A percentile compares a stretch with the other conserved stretches of the same genome.
These are phyloP conservation scores for Liasis olivaceus DNA, from an alignment of 2,797 vertebrate genomes.

Conservation along the genomic window DNA sequence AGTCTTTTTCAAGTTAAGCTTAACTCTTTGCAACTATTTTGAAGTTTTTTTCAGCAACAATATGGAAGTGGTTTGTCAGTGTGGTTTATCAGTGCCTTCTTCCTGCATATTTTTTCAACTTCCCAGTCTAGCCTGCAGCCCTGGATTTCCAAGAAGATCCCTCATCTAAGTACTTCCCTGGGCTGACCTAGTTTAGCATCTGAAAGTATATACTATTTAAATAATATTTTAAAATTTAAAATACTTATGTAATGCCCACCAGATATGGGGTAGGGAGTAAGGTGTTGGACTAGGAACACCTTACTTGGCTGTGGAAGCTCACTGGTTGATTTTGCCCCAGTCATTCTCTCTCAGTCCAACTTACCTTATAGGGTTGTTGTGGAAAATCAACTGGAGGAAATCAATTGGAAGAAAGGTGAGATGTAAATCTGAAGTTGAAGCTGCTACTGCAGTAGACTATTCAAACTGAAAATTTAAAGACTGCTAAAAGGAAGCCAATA, in stretches of 20 bases:
- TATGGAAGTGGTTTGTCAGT: not conserved
- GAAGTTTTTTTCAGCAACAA: not conserved
- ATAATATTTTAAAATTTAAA: not conserved
- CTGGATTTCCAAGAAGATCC: not conserved
- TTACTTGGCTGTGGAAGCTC: not conserved
- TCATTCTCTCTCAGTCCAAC: not conserved
- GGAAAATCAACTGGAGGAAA: not conserved
- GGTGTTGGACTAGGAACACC: not conserved
- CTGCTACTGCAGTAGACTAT: not conserved
- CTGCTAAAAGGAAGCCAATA: not conserved
- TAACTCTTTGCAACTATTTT: not conserved
- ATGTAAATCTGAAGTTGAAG: not conserved
- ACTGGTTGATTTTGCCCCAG: not conserved
- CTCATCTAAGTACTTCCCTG: not conserved
- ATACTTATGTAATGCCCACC: not conserved
- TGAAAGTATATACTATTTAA: not conserved
- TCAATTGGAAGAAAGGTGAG: not conserved
- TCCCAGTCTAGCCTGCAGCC: not conserved
- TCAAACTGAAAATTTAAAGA: slow-evolving; percentile 4
- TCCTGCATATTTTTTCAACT: not conserved
- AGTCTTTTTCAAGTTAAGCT: not conserved
- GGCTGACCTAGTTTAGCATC: not conserved
- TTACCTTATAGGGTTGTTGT: not conserved
- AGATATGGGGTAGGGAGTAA: not conserved
- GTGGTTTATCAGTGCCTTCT: not conserved